Percentiles rank a stretch among this genome's conserved stretches.
These are phyloP conservation scores for Noctua fimbriata DNA, from an alignment of 2,888 invertebrate genomes.

Conservation along the genomic window DNA sequence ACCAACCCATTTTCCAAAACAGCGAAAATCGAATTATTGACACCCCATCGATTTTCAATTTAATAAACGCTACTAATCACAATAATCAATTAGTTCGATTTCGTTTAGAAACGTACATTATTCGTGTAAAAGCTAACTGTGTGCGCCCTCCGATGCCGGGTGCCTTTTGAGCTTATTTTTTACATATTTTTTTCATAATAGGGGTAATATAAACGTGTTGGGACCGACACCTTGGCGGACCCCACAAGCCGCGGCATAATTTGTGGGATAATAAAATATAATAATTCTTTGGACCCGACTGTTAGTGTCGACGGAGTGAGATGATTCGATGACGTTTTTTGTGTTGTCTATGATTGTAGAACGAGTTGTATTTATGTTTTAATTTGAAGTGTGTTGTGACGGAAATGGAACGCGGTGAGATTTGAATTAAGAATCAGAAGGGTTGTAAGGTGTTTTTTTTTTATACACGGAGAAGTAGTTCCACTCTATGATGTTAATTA, in stretches of 20 bases:
- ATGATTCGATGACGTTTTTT: slow-evolving; percentile 69
- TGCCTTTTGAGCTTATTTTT: slow-evolving; percentile 83
- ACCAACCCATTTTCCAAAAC: slow-evolving; percentile 60
- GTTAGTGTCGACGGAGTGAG: slow-evolving; percentile 72
- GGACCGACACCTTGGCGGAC: slow-evolving; percentile 88
- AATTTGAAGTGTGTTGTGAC: slow-evolving; percentile 66
- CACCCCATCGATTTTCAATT: slow-evolving; percentile 81
- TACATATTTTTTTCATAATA: slow-evolving; percentile 82
- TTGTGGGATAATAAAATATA: slow-evolving; percentile 88
- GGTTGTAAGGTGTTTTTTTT: slow-evolving; percentile 22
- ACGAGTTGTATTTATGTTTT: slow-evolving; percentile 69
- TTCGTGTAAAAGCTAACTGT: slow-evolving; percentile 82
- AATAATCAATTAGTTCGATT: slow-evolving; percentile 89
- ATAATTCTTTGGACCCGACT: slow-evolving; percentile 77
- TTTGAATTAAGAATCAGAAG: slow-evolving; percentile 53
- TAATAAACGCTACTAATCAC: slow-evolving; percentile 80
- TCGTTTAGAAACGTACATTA: slow-evolving; percentile 80
- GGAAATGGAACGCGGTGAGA: slow-evolving; percentile 54
- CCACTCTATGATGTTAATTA: not conserved
- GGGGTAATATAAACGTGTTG: slow-evolving; percentile 88
- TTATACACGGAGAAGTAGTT: not conserved
- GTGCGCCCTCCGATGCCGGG: slow-evolving; percentile 73
- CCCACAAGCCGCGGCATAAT: slow-evolving; percentile 86
- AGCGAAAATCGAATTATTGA: slow-evolving; percentile 61
- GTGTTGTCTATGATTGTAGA: slow-evolving; percentile 65